Conservation (phyloP, 1,140 invertebrate species). For the Leguminivora glycinivorella region DNA sequence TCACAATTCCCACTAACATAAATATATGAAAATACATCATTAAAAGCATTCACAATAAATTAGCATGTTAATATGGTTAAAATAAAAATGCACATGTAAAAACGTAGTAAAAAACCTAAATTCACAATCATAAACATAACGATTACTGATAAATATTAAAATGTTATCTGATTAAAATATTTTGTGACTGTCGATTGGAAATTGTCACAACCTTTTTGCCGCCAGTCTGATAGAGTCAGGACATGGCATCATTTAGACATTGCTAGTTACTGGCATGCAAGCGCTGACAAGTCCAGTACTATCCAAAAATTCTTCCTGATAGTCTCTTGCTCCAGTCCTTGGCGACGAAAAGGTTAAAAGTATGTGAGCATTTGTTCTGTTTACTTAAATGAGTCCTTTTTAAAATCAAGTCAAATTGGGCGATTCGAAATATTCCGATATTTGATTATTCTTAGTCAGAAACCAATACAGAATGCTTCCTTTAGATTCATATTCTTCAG, state of each 20-base stretch:
- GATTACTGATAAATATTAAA: slow-evolving; percentile 47
- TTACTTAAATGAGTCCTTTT: slow-evolving; percentile 46
- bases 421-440: slow-evolving; percentile 52
- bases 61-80: slow-evolving; percentile 75
- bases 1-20: slow-evolving; percentile 35
- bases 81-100: slow-evolving; percentile 70
- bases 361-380: slow-evolving; percentile 33
- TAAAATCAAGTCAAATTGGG: slow-evolving; percentile 54
- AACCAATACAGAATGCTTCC: slow-evolving; percentile 49
- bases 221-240: background rate
- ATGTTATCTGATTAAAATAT: slow-evolving; percentile 64
- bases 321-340: background rate
- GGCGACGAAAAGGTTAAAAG: background rate
- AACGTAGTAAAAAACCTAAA: slow-evolving; percentile 47
- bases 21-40: slow-evolving; percentile 46
- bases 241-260: background rate
- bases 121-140: slow-evolving; percentile 52
- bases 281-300: background rate
- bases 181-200: slow-evolving; percentile 29
- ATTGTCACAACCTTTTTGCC: slow-evolving; percentile 7
- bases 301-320: background rate
- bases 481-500: slow-evolving; percentile 65
- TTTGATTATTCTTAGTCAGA: slow-evolving; percentile 46
- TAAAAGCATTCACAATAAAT: slow-evolving; percentile 62
- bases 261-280: background rate